phyloP scores from a whole-genome alignment of 2,797 vertebrate genomes.

The Remorina albescens region DNA sequence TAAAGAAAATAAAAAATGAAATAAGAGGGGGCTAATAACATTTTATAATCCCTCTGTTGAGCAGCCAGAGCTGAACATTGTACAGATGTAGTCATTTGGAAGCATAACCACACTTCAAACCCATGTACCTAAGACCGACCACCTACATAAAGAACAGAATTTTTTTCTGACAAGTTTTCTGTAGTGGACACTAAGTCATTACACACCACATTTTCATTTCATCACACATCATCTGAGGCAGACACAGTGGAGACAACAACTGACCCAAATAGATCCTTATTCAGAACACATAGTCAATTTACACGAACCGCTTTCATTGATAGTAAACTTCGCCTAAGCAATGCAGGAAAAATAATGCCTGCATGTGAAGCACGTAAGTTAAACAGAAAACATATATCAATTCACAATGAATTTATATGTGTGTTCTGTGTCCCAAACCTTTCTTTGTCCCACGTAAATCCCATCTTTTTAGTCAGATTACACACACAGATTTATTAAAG shows the following conservation, averaged over 20 bases:
- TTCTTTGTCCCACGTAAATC: not conserved
- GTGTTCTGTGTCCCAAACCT: too few species aligned
- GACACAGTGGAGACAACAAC: slow-evolving; percentile 20
- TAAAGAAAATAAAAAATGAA: not conserved
- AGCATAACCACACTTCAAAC: slow-evolving; percentile 23
- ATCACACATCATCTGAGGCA: slow-evolving; percentile 9
- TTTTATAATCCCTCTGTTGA: not conserved
- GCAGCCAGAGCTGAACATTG: slow-evolving; percentile 3
- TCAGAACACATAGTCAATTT: slow-evolving; percentile 20
- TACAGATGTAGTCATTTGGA: slow-evolving; percentile 13
- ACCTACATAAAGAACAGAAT: slow-evolving; percentile 4
- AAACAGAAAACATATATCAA: not conserved
- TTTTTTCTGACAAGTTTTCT: too few species aligned
- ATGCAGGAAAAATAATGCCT: not conserved
- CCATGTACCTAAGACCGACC: slow-evolving; percentile 8
- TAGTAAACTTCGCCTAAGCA: slow-evolving; percentile 13
- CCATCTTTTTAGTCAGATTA: not conserved
- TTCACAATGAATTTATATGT: too few species aligned
- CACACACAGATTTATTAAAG: too few species aligned
- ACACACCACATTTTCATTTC: slow-evolving; percentile 14
- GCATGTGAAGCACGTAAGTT: too few species aligned
- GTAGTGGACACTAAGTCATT: slow-evolving; percentile 28
- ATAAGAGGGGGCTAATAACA: not conserved
- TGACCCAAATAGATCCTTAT: slow-evolving; percentile 13
- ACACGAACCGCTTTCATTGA: slow-evolving; percentile 31